Conservation (phyloP, 2,113 vertebrate species). For the Eretmodus cyanostictus region DNA sequence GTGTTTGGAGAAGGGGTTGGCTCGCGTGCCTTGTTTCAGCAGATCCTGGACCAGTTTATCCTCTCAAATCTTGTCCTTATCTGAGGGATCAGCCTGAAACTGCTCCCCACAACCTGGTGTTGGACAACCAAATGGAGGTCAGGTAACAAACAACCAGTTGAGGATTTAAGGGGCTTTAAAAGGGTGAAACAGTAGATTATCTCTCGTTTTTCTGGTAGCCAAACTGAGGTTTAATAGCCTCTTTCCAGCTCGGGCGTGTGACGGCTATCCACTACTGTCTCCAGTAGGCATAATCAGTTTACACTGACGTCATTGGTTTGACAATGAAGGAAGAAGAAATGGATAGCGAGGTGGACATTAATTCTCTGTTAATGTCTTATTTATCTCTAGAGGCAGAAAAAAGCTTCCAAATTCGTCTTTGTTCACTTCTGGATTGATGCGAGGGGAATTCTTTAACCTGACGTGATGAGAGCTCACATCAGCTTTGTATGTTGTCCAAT, state of each 20-base stretch:
- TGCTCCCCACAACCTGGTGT: not conserved
- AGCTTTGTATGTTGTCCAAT: constrained; percentile 8
- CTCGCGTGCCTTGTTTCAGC: not conserved
- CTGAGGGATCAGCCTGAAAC: not conserved
- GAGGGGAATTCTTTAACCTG: not conserved
- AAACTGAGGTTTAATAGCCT: constrained; percentile 19
- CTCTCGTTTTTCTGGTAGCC: not conserved
- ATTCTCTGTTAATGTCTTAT: constrained; percentile 36
- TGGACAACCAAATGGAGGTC: not conserved
- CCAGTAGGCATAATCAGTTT: constrained; percentile 14
- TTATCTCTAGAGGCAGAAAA: constrained; percentile 35
- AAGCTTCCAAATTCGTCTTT: constrained; percentile 25
- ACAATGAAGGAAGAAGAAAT: not conserved
- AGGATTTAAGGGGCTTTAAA: constrained; percentile 18
- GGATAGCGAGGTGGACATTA: constrained; percentile 18
- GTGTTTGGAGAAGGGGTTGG: not conserved
- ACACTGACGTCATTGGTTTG: not conserved
- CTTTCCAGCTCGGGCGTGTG: not conserved
- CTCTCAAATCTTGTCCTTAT: not conserved
- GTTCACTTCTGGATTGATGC: not conserved
- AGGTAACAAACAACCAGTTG: not conserved
- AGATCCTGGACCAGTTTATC: not conserved
- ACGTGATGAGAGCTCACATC: constrained; percentile 7
- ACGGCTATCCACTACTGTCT: not conserved
- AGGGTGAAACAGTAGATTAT: constrained; percentile 17